phyloP scores from a whole-genome alignment of 2,888 invertebrate species.

The Zele albiditarsus region DNA sequence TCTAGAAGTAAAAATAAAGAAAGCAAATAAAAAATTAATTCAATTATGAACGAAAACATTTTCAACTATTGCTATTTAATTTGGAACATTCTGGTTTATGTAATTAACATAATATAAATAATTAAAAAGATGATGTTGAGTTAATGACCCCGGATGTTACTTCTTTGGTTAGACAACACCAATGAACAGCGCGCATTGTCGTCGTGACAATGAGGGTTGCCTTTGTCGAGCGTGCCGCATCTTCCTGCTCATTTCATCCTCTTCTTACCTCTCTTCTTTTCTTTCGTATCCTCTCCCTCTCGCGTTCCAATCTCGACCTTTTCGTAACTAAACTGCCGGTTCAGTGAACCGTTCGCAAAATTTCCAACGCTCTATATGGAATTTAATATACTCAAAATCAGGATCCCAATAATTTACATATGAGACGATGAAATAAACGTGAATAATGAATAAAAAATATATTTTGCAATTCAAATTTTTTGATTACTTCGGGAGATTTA shows the following conservation, averaged over 20 bases:
- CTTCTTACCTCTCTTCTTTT: background rate
- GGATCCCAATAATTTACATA: slow-evolving; percentile 2
- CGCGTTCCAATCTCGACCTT: slow-evolving; percentile 1
- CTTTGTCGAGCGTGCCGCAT: slow-evolving; percentile 28
- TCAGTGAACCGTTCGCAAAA: slow-evolving; percentile 29
- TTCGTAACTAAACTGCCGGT: slow-evolving; percentile 15
- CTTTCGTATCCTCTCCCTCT: background rate
- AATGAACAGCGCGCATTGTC: slow-evolving; percentile 34
- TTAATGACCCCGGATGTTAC: slow-evolving; percentile 41
- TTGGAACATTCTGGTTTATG: background rate
- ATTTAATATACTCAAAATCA: background rate
- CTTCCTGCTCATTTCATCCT: background rate
- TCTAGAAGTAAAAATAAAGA: slow-evolving; percentile 74
- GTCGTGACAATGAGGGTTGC: slow-evolving; percentile 39
- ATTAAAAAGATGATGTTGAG: slow-evolving; percentile 26
- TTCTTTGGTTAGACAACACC: slow-evolving; percentile 36
- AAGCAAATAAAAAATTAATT: slow-evolving; percentile 3
- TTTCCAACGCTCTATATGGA: background rate
- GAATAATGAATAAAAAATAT: background rate
- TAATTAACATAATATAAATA: background rate
- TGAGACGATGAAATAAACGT: background rate
- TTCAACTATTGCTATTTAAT: background rate
- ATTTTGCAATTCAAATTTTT: background rate
- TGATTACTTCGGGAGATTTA: background rate
- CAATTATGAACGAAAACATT: background rate